Evolutionary conservation across 2,113 vertebrate species (phyloP), one percentile per base, ranked within the genome.

Genomic region (Syrmaticus mikado): DNA sequence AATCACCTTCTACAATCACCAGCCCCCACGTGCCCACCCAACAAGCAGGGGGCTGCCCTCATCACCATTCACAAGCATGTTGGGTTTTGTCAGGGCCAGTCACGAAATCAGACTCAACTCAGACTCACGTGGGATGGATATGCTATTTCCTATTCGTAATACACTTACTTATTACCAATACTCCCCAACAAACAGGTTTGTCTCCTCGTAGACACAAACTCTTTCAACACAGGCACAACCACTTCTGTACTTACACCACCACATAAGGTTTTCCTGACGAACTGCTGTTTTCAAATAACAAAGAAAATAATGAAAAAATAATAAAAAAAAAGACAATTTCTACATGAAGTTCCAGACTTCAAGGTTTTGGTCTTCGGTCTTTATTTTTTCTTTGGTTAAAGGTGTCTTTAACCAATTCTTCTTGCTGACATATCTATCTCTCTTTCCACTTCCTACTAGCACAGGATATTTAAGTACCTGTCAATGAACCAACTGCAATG

Each of bases 131-230:
- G 16, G 27, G 46, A n/a, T 38, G 30, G n/a, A 48, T 8, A 68
- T 0, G 0, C 21, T 46, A 85, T n/a, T 21, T 13, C 57, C 1
- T 38, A 6, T 41, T 66, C 15, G 64, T 1, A 73, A 1, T 10
- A 25, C 27, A 87, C 48, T 24, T 22, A 8, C 32, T 2, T 38
- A 71, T n/a, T 30, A 53, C n/a, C 4, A 3, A 9, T 40, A 36
- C 13, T 4, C 1, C 25, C 10, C 18, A 40, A 28, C 52, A 38
- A 38, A 25, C n/a, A 36, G 46, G 67, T 70, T 50, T 20, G 17
- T 70, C 24, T 36, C 46, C 66, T 27, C 14, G 8, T 10, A 68
- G 15, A 25, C 16, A 12, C 45, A 48, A 68, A 4, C 45, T 13
- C 25, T 36, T 34, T 25, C 24, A 27, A 27, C 18, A 25, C 36